A percentile compares a stretch with the other conserved stretches of the same genome.
phyloP scores from a whole-genome alignment of 2,888 invertebrate genomes.

The Phalera bucephala region DNA sequence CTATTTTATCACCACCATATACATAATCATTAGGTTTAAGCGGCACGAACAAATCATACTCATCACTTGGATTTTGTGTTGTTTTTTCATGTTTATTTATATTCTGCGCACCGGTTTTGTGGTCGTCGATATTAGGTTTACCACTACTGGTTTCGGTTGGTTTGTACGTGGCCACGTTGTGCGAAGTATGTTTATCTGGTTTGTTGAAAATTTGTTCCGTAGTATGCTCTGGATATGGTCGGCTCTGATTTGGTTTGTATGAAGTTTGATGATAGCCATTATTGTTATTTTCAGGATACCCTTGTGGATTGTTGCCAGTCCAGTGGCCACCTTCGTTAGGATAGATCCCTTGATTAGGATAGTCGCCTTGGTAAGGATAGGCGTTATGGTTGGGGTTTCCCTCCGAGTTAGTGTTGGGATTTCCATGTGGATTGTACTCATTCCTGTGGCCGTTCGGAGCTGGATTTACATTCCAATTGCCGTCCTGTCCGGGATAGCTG shows the following conservation, averaged over 20 bases:
- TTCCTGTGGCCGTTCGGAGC: conserved; percentile 10
- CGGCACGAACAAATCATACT: conserved; percentile 50
- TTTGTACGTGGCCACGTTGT: conserved; percentile 3
- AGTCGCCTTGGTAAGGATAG: no score
- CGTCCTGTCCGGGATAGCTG: conserved; percentile 2
- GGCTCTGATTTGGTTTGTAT: conserved; percentile 12
- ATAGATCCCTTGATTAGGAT: no score
- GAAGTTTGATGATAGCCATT: conserved; percentile 11
- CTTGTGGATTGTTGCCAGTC: not conserved
- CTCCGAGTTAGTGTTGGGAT: conserved; percentile 8
- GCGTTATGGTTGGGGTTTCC: conserved; percentile 14
- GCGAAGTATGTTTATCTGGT: conserved; percentile 12
- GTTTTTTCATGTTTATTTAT: conserved; percentile 24
- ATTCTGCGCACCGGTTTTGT: conserved; percentile 10
- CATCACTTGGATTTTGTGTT: conserved; percentile 41
- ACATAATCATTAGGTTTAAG: conserved; percentile 52
- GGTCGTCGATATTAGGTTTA: conserved; percentile 10
- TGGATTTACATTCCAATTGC: conserved; percentile 12
- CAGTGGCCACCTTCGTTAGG: conserved; percentile 7
- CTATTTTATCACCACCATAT: conserved; percentile 52
- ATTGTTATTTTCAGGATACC: conserved; percentile 12
- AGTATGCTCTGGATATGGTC: no score
- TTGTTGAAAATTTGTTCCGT: conserved; percentile 4
- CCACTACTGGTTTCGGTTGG: conserved; percentile 7
- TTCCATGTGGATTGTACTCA: conserved; percentile 6